These are phyloP conservation scores for Andricus quercusramuli DNA, from an alignment of 2,888 invertebrate species.

Conservation along the genomic window DNA sequence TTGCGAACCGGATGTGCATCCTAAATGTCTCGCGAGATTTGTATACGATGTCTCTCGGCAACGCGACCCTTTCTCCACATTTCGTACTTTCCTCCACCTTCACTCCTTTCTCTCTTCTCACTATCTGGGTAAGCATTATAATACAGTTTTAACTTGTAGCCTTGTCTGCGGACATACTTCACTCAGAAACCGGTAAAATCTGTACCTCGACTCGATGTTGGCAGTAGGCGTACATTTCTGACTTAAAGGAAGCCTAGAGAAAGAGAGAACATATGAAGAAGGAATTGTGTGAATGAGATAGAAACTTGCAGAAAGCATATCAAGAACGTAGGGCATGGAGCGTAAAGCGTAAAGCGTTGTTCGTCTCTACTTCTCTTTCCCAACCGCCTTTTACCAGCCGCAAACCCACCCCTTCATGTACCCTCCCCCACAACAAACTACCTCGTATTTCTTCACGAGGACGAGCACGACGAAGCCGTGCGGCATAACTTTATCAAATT, in stretches of 20 bases:
- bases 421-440: conserved; percentile 50
- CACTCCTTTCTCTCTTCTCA: conserved; percentile 40
- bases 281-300: conserved; percentile 38
- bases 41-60: conserved; percentile 61
- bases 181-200: not conserved
- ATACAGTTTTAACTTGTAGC: conserved; percentile 17
- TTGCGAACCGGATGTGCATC: conserved; percentile 73
- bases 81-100: not conserved
- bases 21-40: conserved; percentile 73
- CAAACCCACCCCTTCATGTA: conserved; percentile 53
- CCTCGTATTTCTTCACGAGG: conserved; percentile 59
- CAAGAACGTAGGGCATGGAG: conserved; percentile 49
- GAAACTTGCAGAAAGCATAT: conserved; percentile 52
- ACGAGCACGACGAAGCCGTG: conserved; percentile 56
- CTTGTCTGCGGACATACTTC: not conserved
- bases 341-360: conserved; percentile 62
- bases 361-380: conserved; percentile 35
- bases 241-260: conserved; percentile 42
- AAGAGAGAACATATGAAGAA: conserved; percentile 34
- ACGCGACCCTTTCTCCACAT: conserved; percentile 30
- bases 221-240: conserved; percentile 20
- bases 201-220: conserved; percentile 7
- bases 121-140: conserved; percentile 41
- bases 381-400: conserved; percentile 29
- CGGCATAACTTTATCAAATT: conserved; percentile 72